phyloP scores from a whole-genome alignment of 1,140 invertebrate genomes.

The Cyphomyrmex costatus region DNA sequence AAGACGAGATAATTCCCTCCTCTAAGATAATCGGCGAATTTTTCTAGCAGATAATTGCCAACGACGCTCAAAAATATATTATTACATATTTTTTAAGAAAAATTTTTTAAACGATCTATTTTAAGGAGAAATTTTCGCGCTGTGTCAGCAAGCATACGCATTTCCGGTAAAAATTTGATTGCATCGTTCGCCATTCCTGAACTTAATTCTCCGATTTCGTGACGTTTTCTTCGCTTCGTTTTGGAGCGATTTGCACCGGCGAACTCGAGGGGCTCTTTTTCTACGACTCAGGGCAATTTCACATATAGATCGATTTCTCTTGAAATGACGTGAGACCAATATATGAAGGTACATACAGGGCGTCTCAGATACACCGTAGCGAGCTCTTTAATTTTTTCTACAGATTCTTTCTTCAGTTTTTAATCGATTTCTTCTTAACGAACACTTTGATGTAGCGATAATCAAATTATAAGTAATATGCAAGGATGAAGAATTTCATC shows the following conservation, averaged over 20 bases:
- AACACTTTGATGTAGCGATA: background rate
- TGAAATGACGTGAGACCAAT: slow-evolving; percentile 64
- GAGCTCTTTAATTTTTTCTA: background rate
- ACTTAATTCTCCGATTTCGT: slow-evolving; percentile 65
- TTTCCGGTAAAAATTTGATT: slow-evolving; percentile 22
- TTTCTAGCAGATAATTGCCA: background rate
- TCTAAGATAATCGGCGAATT: background rate
- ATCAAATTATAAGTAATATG: background rate
- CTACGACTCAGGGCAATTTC: slow-evolving; percentile 64
- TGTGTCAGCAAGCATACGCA: background rate
- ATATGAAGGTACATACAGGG: slow-evolving; percentile 15
- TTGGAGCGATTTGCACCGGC: slow-evolving; percentile 55
- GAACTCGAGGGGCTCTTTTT: slow-evolving; percentile 45
- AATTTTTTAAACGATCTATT: background rate
- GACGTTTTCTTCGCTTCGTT: slow-evolving; percentile 41
- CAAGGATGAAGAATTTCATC: background rate
- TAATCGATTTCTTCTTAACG: background rate
- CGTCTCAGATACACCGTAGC: too few relatives aligned
- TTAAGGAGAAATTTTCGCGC: background rate
- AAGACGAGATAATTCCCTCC: background rate
- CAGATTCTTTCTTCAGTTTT: background rate
- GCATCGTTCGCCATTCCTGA: slow-evolving; percentile 18
- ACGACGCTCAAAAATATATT: background rate
- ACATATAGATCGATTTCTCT: slow-evolving; percentile 71
- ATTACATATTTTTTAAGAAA: background rate